Percentiles rank a stretch among this genome's conserved stretches.
Conservation (phyloP, 2,113 vertebrate species). For the Dipodomys spectabilis region DNA sequence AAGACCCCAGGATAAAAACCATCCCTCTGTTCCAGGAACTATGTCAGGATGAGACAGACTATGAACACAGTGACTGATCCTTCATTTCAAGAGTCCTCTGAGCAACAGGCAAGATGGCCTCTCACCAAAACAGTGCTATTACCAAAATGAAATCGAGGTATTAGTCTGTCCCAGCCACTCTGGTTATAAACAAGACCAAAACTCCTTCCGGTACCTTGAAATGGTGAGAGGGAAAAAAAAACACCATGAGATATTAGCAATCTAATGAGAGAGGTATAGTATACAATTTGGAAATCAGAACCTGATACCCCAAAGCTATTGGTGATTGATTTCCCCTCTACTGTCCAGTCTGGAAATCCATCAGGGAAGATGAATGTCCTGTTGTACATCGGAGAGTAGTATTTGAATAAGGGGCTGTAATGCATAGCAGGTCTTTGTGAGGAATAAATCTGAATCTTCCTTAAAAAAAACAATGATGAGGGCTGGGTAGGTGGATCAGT, state of each 20-base stretch:
- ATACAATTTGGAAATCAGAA: slow-evolving; percentile 5
- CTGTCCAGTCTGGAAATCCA: not conserved
- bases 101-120: not conserved
- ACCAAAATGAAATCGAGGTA: slow-evolving; percentile 27
- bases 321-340: not conserved
- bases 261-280: not conserved
- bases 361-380: not conserved
- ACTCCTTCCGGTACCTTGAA: not conserved
- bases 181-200: slow-evolving; percentile 30
- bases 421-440: not conserved
- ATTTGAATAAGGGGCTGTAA: not conserved
- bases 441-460: not conserved
- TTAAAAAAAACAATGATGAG: not conserved
- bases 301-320: not conserved
- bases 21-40: not conserved
- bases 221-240: not conserved
- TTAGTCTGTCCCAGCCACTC: not conserved
- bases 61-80: not conserved
- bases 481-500: too few relatives aligned
- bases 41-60: not conserved
- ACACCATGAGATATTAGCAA: not conserved
- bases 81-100: not conserved
- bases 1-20: slow-evolving; percentile 11
- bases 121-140: not conserved
- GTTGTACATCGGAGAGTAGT: not conserved